Evolutionary conservation across 2,113 vertebrate species (phyloP).

Genomic region (Ammodramus savannarum): DNA sequence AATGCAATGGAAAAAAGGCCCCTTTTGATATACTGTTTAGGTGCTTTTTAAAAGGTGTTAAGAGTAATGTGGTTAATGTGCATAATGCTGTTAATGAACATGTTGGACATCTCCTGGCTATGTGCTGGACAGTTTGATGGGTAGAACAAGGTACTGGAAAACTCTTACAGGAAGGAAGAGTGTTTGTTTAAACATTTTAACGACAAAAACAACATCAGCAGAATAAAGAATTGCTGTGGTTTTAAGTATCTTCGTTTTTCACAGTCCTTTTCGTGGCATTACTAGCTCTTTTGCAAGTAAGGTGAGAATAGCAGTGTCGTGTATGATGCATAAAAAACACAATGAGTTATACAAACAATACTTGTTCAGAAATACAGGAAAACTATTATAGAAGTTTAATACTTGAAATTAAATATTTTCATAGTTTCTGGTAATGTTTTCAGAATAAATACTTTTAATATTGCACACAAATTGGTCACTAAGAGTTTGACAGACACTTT

Average conservation of each 20-base stretch:
- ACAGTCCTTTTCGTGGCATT: background rate
- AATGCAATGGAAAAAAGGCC: background rate
- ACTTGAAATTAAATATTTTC: background rate
- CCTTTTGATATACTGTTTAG: background rate
- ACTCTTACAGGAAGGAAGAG: background rate
- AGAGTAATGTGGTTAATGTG: background rate
- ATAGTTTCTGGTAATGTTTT: background rate
- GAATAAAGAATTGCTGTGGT: background rate
- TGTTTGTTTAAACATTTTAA: background rate
- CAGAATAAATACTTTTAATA: background rate
- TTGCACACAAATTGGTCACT: background rate
- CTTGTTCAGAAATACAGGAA: background rate
- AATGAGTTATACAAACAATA: background rate
- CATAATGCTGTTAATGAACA: background rate
- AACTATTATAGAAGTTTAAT: background rate
- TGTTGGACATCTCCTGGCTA: background rate
- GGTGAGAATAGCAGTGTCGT: background rate
- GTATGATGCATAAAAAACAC: background rate
- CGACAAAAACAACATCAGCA: background rate
- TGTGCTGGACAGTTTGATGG: background rate
- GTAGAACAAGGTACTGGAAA: background rate
- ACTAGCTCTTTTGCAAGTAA: background rate
- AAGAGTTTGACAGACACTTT: background rate
- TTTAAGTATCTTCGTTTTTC: background rate
- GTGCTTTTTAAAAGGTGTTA: background rate